Percentiles rank a stretch among this genome's conserved stretches.
Evolutionary conservation across 2,888 invertebrate genomes (phyloP).

Genomic region (Rhamnusium bicolor): DNA sequence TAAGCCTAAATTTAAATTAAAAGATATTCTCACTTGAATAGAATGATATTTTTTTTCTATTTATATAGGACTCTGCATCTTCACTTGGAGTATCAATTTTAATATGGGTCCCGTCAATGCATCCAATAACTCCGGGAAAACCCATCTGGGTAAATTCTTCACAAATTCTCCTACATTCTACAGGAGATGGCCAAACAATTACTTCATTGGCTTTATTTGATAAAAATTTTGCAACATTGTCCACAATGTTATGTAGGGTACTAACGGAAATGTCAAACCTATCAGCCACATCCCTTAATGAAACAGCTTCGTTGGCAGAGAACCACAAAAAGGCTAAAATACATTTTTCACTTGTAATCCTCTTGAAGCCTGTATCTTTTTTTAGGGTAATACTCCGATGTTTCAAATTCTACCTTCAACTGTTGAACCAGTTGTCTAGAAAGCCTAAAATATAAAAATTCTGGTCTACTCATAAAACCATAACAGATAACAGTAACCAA

Average conservation of each 20-base stretch:
- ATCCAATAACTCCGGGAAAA: conserved; percentile 21
- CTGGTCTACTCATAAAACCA: too few species aligned
- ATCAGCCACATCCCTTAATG: conserved; percentile 27
- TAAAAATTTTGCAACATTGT: conserved; percentile 29
- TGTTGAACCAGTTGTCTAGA: too few species aligned
- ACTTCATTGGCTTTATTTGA: conserved; percentile 12
- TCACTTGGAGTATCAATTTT: conserved; percentile 69
- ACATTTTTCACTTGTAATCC: conserved; percentile 27
- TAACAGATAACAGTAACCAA: too few species aligned
- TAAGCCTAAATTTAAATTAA: too few species aligned
- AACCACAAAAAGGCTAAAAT: conserved; percentile 35
- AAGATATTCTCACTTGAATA: not conserved
- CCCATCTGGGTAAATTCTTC: conserved; percentile 17
- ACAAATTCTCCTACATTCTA: conserved; percentile 8
- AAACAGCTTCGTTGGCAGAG: conserved; percentile 23
- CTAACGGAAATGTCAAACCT: conserved; percentile 32
- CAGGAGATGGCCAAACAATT: conserved; percentile 31
- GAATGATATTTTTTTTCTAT: conserved; percentile 19
- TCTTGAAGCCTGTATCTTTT: conserved; percentile 31
- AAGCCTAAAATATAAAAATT: too few species aligned
- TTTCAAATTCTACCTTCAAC: not conserved
- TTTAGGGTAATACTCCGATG: conserved; percentile 17
- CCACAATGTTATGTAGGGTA: conserved; percentile 24
- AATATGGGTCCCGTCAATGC: conserved; percentile 70
- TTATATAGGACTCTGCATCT: conserved; percentile 59